Evolutionary conservation across 2,113 vertebrate species (phyloP).

Genomic region (Colius striatus): DNA sequence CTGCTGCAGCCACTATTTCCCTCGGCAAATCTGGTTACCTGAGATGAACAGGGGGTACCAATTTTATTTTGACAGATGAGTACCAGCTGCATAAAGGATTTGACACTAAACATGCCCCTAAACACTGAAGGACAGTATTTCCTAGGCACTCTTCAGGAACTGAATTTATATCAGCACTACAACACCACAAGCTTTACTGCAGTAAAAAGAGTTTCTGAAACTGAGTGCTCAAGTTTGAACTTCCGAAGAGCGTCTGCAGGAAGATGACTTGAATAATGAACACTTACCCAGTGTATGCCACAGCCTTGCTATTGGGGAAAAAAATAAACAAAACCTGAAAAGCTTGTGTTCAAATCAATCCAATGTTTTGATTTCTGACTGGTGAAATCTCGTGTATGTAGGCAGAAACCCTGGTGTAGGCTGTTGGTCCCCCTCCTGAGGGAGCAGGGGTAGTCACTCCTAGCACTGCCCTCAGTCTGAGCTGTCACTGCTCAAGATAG

Average conservation of each 20-base stretch:
- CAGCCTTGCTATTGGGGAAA: neutral
- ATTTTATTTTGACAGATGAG: neutral
- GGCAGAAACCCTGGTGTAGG: conserved; percentile 4
- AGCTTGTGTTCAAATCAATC: neutral
- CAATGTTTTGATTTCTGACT: neutral
- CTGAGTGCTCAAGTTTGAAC: neutral
- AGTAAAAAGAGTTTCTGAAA: neutral
- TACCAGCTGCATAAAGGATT: neutral
- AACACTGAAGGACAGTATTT: neutral
- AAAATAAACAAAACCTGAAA: neutral
- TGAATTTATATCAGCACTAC: neutral
- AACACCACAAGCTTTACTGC: neutral
- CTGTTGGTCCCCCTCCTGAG: neutral
- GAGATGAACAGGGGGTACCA: neutral
- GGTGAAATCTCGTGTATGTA: neutral
- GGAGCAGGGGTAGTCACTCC: neutral
- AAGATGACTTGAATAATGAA: neutral
- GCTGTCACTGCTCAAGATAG: neutral
- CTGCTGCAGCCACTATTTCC: neutral
- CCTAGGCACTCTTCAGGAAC: neutral
- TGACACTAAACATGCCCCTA: neutral
- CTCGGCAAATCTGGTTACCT: neutral
- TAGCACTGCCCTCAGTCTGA: neutral
- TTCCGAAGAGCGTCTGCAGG: neutral
- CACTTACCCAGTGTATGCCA: neutral